A percentile compares a stretch with the other conserved stretches of the same genome.
phyloP scores from a whole-genome alignment of 2,888 invertebrate genomes.

The Herminia tarsipennalis region DNA sequence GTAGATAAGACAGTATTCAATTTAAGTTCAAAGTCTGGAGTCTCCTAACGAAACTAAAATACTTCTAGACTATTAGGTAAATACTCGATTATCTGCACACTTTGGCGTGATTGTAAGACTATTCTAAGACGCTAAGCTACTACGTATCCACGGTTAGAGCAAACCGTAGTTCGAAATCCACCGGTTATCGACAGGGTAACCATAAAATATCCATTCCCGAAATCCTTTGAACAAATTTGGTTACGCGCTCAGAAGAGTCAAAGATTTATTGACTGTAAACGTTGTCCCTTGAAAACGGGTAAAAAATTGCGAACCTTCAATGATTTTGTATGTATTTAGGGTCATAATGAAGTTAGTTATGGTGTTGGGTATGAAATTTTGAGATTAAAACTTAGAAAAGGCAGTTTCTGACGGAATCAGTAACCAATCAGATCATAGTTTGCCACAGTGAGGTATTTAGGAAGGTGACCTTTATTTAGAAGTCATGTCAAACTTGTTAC shows the following conservation, averaged over 20 bases:
- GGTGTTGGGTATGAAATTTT: no score
- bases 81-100: slow-evolving; percentile 5
- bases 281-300: slow-evolving; percentile 31
- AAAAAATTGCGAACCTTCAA: slow-evolving; percentile 22
- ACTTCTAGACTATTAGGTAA: slow-evolving; percentile 1
- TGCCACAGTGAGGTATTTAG: no score
- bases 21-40: background rate
- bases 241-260: slow-evolving; percentile 14
- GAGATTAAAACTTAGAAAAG: no score
- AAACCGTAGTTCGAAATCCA: slow-evolving; percentile 27
- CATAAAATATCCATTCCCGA: slow-evolving; percentile 37
- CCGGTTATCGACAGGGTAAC: slow-evolving; percentile 45
- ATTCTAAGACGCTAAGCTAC: slow-evolving; percentile 13
- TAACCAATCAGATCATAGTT: no score
- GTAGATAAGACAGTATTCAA: no score
- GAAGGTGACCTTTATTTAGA: no score
- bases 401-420: no score
- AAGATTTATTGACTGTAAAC: slow-evolving; percentile 36
- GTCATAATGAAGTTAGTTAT: slow-evolving; percentile 1
- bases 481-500: no score
- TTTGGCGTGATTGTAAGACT: slow-evolving; percentile 5
- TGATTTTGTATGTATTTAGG: slow-evolving; percentile 20
- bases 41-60: background rate
- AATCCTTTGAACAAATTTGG: slow-evolving; percentile 29
- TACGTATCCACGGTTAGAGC: slow-evolving; percentile 26